Percentiles rank a stretch among this genome's conserved stretches.
Conservation (phyloP, 2,888 invertebrate species). For the Cantharis rustica region DNA sequence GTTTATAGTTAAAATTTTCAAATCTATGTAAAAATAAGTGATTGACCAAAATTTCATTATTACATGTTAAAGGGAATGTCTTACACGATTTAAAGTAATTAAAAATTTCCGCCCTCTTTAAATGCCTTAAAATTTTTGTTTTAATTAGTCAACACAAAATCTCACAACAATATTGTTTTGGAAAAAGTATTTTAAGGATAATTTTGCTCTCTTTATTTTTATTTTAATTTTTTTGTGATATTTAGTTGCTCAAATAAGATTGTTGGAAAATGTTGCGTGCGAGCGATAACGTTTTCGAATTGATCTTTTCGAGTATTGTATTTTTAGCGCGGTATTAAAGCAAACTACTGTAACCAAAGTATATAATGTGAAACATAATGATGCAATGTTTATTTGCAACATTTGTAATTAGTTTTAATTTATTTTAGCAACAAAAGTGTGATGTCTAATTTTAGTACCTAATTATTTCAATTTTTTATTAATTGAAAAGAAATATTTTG, state of each 20-base stretch:
- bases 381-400: conserved; percentile 26
- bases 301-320: conserved; percentile 33
- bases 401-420: conserved; percentile 23
- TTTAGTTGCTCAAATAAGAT: conserved; percentile 32
- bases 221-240: conserved; percentile 36
- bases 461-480: conserved; percentile 38
- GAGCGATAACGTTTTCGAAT: conserved; percentile 7
- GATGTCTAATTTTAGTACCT: conserved; percentile 32
- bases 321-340: conserved; percentile 40
- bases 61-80: background rate
- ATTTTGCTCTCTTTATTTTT: conserved; percentile 34
- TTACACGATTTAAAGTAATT: background rate
- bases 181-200: conserved; percentile 19
- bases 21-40: conserved; percentile 19
- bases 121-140: background rate
- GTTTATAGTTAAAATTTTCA: conserved; percentile 22
- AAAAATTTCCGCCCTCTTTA: background rate
- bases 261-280: conserved; percentile 13
- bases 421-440: conserved; percentile 29
- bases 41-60: conserved; percentile 25
- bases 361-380: conserved; percentile 34
- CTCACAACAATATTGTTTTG: background rate
- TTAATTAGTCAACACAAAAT: background rate
- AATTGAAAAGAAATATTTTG: conserved; percentile 40
- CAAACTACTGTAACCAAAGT: conserved; percentile 42